Base-by-base conservation (phyloP, 2,113 vertebrate species). In the Nycticebus coucang region DNA sequence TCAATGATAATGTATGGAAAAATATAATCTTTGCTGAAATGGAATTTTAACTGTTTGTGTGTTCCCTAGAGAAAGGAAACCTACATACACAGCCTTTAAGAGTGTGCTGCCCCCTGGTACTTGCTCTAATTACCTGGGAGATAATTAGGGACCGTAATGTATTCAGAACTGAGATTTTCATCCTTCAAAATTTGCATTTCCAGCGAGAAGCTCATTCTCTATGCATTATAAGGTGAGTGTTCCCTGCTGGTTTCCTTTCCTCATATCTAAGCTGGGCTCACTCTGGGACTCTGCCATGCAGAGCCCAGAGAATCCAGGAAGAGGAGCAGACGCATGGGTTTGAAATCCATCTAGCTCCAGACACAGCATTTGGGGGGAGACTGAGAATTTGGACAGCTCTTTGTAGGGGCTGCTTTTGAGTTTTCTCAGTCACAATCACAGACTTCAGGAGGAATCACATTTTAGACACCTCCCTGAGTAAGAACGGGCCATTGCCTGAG, bases 131-230 rank as follows among this genome's bases (percentile, higher is more conserved):
- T 97, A 98, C 96, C 72, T 92, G 79, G 80, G 85, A 96, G 96
- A 66, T 98, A 94, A 98, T 98, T 97, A 96, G 94, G 97, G 96
- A 97, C 95, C 90, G 86, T 96, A 98, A 96, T 83, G 57, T 83
- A 96, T 95, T 96, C 97, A 95, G 87, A 95, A 98, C 96, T 96
- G 93, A 95, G 97, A 87, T 77, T 95, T 98, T 96, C 92, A 91
- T 96, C 90, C 91, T 97, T 94, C 69, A 96, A 21, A 89, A 98
- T 98, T 91, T 98, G 93, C 92, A 95, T 97, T 97, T 96, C 79
- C 90, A 95, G 97, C 57, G 15, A 77, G 79, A 84, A 80, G 55
- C 75, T 97, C 95, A 53, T 94, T 97, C 95, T 97, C 97, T 60
- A 74, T 97, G 89, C 82, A 91, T 87, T 17, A n/a, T 68, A 30